Conservation (phyloP, 2,113 vertebrate species). For the Aegithalos caudatus region DNA sequence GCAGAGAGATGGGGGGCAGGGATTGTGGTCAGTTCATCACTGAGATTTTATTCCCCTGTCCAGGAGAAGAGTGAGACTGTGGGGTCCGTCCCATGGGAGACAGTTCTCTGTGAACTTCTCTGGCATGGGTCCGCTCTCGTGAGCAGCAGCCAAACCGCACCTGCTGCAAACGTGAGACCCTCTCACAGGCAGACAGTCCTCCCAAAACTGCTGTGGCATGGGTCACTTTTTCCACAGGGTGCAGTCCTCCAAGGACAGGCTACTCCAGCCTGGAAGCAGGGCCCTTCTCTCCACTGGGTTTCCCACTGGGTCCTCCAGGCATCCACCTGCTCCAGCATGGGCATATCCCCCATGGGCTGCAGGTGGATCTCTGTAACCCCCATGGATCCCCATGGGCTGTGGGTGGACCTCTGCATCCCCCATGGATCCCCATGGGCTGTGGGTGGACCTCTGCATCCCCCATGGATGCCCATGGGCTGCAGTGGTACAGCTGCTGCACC, state of each 20-base stretch:
- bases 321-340: neutral
- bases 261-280: neutral
- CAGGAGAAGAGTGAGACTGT: neutral
- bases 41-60: neutral
- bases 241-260: neutral
- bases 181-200: no score
- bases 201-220: neutral
- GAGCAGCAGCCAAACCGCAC: neutral
- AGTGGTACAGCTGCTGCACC: neutral
- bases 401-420: neutral
- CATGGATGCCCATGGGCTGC: no score
- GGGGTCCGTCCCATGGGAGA: neutral
- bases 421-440: no score
- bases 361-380: neutral
- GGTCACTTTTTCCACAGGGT: neutral
- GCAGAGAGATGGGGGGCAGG: neutral
- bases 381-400: no score
- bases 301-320: neutral
- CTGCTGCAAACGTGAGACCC: no score
- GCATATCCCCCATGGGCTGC: neutral
- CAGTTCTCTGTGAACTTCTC: no score
- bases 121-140: accelerated
- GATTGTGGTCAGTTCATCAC: neutral
- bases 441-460: no score
- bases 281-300: neutral